Evolutionary conservation across 2,113 vertebrate genomes (phyloP), one percentile per base, ranked within the genome.

Genomic region (Pithys albifrons): DNA sequence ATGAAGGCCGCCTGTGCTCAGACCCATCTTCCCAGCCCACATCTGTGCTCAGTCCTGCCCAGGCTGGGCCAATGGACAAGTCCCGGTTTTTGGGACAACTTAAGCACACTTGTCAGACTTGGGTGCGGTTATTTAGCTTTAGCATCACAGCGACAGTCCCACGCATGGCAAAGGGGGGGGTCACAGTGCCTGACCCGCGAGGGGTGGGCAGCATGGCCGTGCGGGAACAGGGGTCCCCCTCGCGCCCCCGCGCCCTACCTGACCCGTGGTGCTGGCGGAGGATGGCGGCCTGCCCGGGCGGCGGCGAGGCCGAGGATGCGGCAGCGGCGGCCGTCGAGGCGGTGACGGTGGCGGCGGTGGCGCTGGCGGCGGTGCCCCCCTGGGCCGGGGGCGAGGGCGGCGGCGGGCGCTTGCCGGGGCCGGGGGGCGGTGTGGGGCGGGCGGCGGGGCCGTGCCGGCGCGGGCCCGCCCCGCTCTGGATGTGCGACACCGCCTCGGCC

Each of bases 401-500:
- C 97, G 98, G 69, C 98, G 98, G 39, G 39, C 39, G 39, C 39
- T 39, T 39, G 39, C 39, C 39, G 39, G 39, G 39, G 39, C 39
- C 39, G 39, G 39, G 39, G 39, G 39, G 39, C 39, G 39, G 39
- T 10, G 39, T 39, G 39, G 39, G 39, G 39, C 39, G 39, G 39
- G 39, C 39, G 39, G 39, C 39, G 39, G 39, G 39, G 39, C 39
- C 39, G 39, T 39, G 39, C 39, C 39, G 39, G 27, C 98, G 98
- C 1, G 98, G 98, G 39, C 98, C 85, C 7, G 62, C 98, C 55
- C 98, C 97, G 97, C 98, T 98, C 98, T 99, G 98, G 91, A 99
- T 99, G 97, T 99, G 99, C 33, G 99, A 99, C 85, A 99, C 99
- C 3, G 99, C 99, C 96, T 99, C 99, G 25, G 99, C 99, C 2